phyloP scores from a whole-genome alignment of 2,888 invertebrate species.

The Allygus modestus region DNA sequence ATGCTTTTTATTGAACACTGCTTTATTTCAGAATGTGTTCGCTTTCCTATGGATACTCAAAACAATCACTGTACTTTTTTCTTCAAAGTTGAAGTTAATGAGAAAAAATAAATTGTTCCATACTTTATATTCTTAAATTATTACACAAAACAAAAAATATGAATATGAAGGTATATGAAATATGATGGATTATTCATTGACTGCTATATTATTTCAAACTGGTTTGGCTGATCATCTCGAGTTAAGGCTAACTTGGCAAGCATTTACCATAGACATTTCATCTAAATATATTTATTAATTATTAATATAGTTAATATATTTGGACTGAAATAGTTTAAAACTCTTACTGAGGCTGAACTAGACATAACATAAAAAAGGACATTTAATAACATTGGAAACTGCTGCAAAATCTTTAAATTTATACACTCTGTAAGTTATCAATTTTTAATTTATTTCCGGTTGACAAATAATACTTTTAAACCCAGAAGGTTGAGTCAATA shows the following conservation, averaged over 20 bases:
- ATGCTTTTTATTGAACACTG: slow-evolving; percentile 17
- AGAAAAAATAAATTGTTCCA: no score
- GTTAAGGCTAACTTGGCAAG: slow-evolving; percentile 29
- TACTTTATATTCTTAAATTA: no score
- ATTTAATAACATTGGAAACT: background rate
- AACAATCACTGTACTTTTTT: no score
- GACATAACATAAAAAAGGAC: slow-evolving; percentile 27
- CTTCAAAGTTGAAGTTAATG: no score
- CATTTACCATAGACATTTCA: slow-evolving; percentile 30
- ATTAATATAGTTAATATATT: slow-evolving; percentile 34
- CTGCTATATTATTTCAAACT: background rate
- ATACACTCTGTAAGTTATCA: no score
- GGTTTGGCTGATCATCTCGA: slow-evolving; percentile 5
- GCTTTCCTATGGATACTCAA: background rate
- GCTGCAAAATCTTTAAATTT: no score
- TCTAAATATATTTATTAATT: slow-evolving; percentile 35
- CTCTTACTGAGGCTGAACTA: slow-evolving; percentile 45
- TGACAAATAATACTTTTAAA: no score
- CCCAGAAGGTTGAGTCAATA: no score
- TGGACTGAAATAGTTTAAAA: slow-evolving; percentile 36
- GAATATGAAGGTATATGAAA: no score
- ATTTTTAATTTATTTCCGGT: no score
- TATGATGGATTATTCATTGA: no score
- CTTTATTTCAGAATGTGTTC: background rate
- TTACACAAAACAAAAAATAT: no score